Evolutionary conservation across 1,140 invertebrate genomes (phyloP).

Genomic region (Zaprionus africanus): DNA sequence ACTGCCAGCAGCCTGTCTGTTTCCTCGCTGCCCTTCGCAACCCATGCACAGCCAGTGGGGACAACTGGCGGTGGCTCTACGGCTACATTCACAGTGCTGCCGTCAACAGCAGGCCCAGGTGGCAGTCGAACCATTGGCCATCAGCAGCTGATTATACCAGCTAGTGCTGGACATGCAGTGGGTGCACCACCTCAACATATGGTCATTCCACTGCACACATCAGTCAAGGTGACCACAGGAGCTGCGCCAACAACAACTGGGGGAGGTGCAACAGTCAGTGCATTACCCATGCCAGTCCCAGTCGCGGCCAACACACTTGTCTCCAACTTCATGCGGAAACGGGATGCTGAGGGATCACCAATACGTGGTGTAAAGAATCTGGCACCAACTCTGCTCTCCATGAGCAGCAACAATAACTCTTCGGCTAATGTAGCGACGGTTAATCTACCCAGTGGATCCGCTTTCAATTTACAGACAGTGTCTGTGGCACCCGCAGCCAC

Average conservation of each 20-base stretch:
- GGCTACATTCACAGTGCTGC: constrained; percentile 79
- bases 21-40: constrained; percentile 71
- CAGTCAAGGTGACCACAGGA: constrained; percentile 76
- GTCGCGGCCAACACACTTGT: constrained; percentile 50
- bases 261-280: constrained; percentile 44
- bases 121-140: constrained; percentile 71
- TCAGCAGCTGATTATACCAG: constrained; percentile 69
- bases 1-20: constrained; percentile 64
- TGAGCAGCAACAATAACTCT: constrained; percentile 62
- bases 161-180: constrained; percentile 24
- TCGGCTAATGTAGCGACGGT: constrained; percentile 29
- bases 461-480: constrained; percentile 68
- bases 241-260: constrained; percentile 44
- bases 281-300: constrained; percentile 33
- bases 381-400: constrained; percentile 86
- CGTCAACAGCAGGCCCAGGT: constrained; percentile 47
- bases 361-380: constrained; percentile 87
- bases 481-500: constrained; percentile 82
- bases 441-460: constrained; percentile 49
- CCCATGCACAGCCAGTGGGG: constrained; percentile 45
- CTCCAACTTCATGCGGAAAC: constrained; percentile 78
- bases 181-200: constrained; percentile 70
- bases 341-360: constrained; percentile 86
- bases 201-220: constrained; percentile 81
- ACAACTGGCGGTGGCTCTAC: constrained; percentile 55